A percentile compares a stretch with the other conserved stretches of the same genome.
These are phyloP conservation scores for Pluvialis apricaria DNA, from an alignment of 2,113 vertebrate species.

Conservation along the genomic window DNA sequence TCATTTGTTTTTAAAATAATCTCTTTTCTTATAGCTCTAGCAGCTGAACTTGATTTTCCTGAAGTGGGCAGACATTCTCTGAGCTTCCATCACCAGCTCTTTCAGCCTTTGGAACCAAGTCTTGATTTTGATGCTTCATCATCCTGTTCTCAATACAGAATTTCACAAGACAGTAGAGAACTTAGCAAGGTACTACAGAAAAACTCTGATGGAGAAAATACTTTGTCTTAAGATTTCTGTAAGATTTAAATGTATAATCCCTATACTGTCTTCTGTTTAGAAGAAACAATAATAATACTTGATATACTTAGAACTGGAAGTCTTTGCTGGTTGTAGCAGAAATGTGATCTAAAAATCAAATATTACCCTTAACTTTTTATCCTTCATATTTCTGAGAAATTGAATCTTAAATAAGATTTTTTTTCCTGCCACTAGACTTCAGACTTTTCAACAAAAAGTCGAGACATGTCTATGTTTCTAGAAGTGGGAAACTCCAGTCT, in stretches of 20 bases:
- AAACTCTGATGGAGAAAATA: background rate
- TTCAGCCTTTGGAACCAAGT: slow-evolving; percentile 67
- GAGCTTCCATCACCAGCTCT: slow-evolving; percentile 39
- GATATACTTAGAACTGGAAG: background rate
- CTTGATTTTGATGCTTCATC: slow-evolving; percentile 48
- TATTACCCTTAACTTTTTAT: background rate
- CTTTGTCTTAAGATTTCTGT: background rate
- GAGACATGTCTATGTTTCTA: fast-evolving
- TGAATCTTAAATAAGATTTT: background rate
- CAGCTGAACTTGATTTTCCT: slow-evolving; percentile 42
- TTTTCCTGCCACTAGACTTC: slow-evolving; percentile 32
- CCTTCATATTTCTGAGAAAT: background rate
- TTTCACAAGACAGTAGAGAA: slow-evolving; percentile 32
- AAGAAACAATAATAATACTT: background rate
- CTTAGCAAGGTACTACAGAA: slow-evolving; percentile 51
- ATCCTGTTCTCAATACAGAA: slow-evolving; percentile 3
- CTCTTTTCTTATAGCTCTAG: slow-evolving; percentile 17
- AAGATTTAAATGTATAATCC: background rate
- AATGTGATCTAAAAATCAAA: background rate
- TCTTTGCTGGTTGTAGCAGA: background rate
- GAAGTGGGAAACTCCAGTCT: background rate
- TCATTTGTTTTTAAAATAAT: background rate
- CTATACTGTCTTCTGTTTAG: background rate
- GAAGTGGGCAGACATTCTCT: slow-evolving; percentile 49
- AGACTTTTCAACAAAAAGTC: background rate